Evolutionary conservation across 2,797 vertebrate species (phyloP).

Genomic region (Coregonus suidteri): DNA sequence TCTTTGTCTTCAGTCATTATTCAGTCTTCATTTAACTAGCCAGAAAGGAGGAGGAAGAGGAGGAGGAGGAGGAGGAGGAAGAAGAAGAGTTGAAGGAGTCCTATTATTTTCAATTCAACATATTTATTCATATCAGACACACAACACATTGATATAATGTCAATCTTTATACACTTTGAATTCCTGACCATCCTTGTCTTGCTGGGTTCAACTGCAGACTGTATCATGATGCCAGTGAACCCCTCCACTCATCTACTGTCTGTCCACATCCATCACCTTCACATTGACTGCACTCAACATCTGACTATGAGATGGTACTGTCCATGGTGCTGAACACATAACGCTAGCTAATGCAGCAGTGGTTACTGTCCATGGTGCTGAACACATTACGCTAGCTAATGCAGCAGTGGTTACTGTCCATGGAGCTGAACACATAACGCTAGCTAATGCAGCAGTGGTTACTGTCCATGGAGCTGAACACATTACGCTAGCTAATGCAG

Average conservation of each 20-base stretch:
- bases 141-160: background rate
- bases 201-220: background rate
- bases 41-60: background rate
- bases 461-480: background rate
- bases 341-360: background rate
- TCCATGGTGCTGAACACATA: background rate
- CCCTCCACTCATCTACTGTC: background rate
- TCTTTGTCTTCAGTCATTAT: background rate
- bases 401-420: no score
- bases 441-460: no score
- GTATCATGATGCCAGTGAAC: background rate
- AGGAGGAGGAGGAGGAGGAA: background rate
- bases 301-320: background rate
- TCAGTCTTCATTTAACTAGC: background rate
- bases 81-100: background rate
- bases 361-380: background rate
- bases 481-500: background rate
- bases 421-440: no score
- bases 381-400: background rate
- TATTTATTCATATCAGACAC: background rate
- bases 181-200: background rate
- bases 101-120: background rate
- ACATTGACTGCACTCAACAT: background rate
- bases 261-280: background rate
- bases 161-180: background rate